Percentiles rank a stretch among this genome's conserved stretches.
phyloP scores from a whole-genome alignment of 2,888 invertebrate species.

The Harpalus rubripes region DNA sequence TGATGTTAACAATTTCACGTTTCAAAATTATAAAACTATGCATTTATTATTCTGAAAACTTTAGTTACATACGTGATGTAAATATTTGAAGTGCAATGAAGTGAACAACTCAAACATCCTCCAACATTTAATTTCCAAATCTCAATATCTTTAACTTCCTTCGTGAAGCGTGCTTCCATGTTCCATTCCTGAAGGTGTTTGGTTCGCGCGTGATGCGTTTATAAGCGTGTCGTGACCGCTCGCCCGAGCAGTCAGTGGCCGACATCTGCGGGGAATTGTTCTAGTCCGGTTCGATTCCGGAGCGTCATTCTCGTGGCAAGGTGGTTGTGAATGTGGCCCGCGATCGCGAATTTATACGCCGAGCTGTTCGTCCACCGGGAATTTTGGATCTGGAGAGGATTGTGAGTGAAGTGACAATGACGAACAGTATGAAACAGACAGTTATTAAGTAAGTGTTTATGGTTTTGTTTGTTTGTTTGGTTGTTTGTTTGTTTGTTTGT shows the following conservation, averaged over 20 bases:
- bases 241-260: conserved; percentile 23
- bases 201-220: background rate
- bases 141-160: background rate
- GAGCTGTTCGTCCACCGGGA: conserved; percentile 6
- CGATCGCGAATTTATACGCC: conserved; percentile 7
- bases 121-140: background rate
- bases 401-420: conserved; percentile 73
- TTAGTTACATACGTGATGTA: too few relatives aligned
- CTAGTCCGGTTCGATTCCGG: conserved; percentile 31
- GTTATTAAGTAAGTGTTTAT: conserved; percentile 78
- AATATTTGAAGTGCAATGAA: too few relatives aligned
- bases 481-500: conserved; percentile 50
- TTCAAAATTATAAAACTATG: too few relatives aligned
- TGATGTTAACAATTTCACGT: too few relatives aligned
- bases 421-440: conserved; percentile 79
- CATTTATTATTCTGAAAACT: too few relatives aligned
- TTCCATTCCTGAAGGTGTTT: background rate
- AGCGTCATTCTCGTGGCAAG: background rate
- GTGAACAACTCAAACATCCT: too few relatives aligned
- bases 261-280: conserved; percentile 3
- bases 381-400: conserved; percentile 53
- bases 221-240: background rate
- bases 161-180: background rate
- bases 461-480: conserved; percentile 53
- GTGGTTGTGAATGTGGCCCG: conserved; percentile 34